Conservation (phyloP, 2,888 invertebrate genomes). For the Caenorhabditis sp. region DNA sequence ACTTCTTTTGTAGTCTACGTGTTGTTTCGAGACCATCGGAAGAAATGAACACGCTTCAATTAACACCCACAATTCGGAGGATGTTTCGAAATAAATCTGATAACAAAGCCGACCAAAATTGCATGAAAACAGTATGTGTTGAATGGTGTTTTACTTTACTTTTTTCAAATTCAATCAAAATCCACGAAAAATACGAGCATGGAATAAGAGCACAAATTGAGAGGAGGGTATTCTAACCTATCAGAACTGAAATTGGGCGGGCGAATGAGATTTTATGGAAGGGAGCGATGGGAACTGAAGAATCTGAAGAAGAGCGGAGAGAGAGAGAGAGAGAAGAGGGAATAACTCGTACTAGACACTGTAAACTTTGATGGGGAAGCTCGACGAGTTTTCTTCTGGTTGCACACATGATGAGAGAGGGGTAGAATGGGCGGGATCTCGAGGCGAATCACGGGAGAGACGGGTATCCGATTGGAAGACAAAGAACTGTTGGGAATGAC, state of each 20-base stretch:
- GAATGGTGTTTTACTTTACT: too few relatives aligned
- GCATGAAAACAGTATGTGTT: too few relatives aligned
- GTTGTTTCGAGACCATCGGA: too few relatives aligned
- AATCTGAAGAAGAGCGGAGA: conserved; percentile 14
- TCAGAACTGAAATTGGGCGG: neutral
- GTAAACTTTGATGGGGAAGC: conserved; percentile 6
- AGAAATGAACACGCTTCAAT: too few relatives aligned
- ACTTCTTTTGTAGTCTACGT: too few relatives aligned
- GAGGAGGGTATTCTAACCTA: conserved; percentile 10
- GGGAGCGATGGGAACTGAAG: conserved; percentile 25
- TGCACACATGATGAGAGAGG: conserved; percentile 31
- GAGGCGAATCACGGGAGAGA: conserved; percentile 21
- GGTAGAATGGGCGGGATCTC: neutral
- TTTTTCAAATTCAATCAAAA: too few relatives aligned
- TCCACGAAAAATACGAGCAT: too few relatives aligned
- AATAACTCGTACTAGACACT: conserved; percentile 48
- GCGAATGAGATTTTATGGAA: conserved; percentile 41
- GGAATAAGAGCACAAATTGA: conserved; percentile 30
- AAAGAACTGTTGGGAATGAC: conserved; percentile 22
- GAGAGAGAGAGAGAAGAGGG: neutral
- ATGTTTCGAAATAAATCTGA: too few relatives aligned
- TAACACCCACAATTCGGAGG: too few relatives aligned
- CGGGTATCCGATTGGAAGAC: neutral
- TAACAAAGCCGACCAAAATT: too few relatives aligned
- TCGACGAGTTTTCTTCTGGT: conserved; percentile 15